Percentiles rank a stretch among this genome's conserved stretches.
These are phyloP conservation scores for Mystacornis crossleyi DNA, from an alignment of 2,113 vertebrate genomes.

Conservation along the genomic window DNA sequence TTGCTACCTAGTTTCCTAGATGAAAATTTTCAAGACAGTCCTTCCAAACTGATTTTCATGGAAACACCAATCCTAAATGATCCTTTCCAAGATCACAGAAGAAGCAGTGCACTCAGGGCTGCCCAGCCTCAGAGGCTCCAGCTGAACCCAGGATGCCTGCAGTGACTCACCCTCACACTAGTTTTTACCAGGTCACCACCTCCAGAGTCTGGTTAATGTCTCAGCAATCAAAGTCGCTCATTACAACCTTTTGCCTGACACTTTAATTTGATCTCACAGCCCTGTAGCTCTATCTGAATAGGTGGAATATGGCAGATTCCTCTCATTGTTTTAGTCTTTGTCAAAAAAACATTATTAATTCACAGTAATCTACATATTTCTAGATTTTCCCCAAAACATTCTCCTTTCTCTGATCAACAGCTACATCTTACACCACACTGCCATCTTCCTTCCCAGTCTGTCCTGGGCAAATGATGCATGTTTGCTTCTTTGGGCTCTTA, in stretches of 20 bases:
- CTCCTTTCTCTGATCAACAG: neutral
- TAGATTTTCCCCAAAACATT: neutral
- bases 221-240: neutral
- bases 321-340: neutral
- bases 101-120: neutral
- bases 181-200: neutral
- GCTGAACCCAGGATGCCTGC: neutral
- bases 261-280: neutral
- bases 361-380: neutral
- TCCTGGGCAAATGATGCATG: rapidly evolving
- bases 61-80: neutral
- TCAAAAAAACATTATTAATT: neutral
- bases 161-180: neutral
- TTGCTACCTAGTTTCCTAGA: neutral
- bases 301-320: neutral
- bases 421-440: neutral
- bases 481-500: neutral
- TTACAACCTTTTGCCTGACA: neutral
- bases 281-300: neutral
- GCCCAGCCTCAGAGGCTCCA: neutral
- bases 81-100: neutral
- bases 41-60: neutral
- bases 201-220: neutral
- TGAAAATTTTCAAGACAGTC: neutral
- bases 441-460: neutral